Conservation (phyloP, 1,140 invertebrate genomes). For the Drosophila orosa region DNA sequence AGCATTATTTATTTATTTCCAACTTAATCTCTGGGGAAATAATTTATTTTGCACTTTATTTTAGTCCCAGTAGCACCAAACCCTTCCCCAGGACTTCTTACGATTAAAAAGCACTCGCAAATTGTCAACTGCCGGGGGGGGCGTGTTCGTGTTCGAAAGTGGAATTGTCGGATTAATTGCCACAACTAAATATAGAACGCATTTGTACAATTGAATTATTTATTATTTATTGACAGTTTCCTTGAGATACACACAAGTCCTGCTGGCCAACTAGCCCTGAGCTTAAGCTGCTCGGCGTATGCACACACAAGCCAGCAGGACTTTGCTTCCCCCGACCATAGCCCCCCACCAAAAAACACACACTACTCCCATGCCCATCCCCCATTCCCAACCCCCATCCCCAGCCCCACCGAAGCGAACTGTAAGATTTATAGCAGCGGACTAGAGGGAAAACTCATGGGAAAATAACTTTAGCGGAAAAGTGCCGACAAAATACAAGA, state of each 20-base stretch:
- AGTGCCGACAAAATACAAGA: slow-evolving; percentile 81
- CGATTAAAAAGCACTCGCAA: slow-evolving; percentile 18
- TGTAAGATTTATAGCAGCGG: slow-evolving; percentile 71
- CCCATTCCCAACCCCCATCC: slow-evolving; percentile 11
- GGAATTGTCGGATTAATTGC: slow-evolving; percentile 70
- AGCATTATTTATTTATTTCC: background rate
- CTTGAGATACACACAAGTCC: slow-evolving; percentile 38
- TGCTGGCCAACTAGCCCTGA: slow-evolving; percentile 17
- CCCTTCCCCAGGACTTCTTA: background rate
- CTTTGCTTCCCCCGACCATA: background rate
- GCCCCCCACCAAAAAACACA: background rate
- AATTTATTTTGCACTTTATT: slow-evolving; percentile 7
- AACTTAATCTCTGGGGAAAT: background rate
- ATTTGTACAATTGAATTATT: slow-evolving; percentile 62
- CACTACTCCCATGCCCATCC: slow-evolving; percentile 5
- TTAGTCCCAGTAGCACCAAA: background rate
- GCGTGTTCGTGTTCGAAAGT: slow-evolving; percentile 44
- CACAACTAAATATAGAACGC: slow-evolving; percentile 42
- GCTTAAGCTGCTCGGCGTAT: slow-evolving; percentile 68
- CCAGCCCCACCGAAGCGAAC: slow-evolving; percentile 24
- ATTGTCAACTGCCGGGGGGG: slow-evolving; percentile 25
- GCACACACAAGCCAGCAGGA: slow-evolving; percentile 33
- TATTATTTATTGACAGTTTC: slow-evolving; percentile 68
- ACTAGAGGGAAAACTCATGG: slow-evolving; percentile 63
- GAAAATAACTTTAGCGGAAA: slow-evolving; percentile 81